phyloP scores from a whole-genome alignment of 1,140 invertebrate genomes.

The Pinna nobilis region DNA sequence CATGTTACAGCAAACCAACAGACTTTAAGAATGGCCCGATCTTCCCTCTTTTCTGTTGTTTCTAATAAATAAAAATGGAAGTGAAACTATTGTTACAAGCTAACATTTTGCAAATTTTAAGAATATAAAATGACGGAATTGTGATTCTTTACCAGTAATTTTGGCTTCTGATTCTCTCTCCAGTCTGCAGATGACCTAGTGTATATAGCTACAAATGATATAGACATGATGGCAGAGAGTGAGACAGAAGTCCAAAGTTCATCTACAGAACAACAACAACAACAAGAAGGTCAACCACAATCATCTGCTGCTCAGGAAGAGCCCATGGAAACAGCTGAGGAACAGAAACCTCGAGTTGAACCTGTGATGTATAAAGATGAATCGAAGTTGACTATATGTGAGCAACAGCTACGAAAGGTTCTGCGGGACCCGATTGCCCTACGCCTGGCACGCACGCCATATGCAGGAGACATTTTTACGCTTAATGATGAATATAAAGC shows the following conservation, averaged over 20 bases:
- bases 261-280: neutral
- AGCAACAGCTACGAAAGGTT: constrained; percentile 20
- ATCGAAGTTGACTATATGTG: neutral
- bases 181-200: constrained; percentile 26
- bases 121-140: too few species aligned
- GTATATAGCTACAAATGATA: constrained; percentile 28
- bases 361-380: constrained; percentile 20
- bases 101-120: too few species aligned
- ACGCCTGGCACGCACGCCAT: constrained; percentile 12
- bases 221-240: neutral
- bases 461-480: constrained; percentile 9
- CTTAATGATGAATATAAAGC: constrained; percentile 1
- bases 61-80: too few species aligned
- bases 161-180: too few species aligned
- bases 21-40: too few species aligned
- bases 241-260: neutral
- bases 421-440: constrained; percentile 24
- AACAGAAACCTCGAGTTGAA: constrained; percentile 4
- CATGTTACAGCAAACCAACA: too few species aligned
- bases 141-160: too few species aligned
- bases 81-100: too few species aligned
- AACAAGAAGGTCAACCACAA: neutral
- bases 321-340: constrained; percentile 17
- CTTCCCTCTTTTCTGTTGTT: too few species aligned
- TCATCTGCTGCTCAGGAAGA: neutral